Evolutionary conservation across 2,888 invertebrate genomes (phyloP).

Genomic region (Cosmia pyralina): DNA sequence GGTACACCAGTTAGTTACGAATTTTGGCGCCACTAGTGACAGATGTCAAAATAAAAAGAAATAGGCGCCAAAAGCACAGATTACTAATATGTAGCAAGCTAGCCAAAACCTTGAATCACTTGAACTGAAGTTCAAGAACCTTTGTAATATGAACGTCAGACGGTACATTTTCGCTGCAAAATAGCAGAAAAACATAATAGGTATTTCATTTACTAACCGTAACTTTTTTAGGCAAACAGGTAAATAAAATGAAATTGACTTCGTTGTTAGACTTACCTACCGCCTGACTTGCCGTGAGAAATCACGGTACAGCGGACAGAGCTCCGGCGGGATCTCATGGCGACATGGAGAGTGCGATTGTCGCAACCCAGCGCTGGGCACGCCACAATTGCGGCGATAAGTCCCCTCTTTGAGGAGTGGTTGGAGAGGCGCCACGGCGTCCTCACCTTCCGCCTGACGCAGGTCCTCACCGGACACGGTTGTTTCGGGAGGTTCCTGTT

Average conservation of each 20-base stretch:
- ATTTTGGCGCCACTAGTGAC: constrained; percentile 9
- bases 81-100: too few relatives aligned
- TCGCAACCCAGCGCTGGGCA: too few relatives aligned
- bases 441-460: too few relatives aligned
- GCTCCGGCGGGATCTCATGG: too few relatives aligned
- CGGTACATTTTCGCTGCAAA: constrained; percentile 9
- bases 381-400: too few relatives aligned
- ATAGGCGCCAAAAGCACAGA: constrained; percentile 22
- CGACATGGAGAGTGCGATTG: too few relatives aligned
- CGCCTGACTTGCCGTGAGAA: too few relatives aligned
- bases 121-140: constrained; percentile 17
- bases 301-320: too few relatives aligned
- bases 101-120: constrained; percentile 13
- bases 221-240: neutral
- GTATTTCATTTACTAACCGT: neutral
- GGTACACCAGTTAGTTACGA: constrained; percentile 1
- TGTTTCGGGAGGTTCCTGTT: too few relatives aligned
- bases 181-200: neutral
- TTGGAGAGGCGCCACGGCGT: too few relatives aligned
- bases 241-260: constrained; percentile 3
- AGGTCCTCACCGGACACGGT: too few relatives aligned
- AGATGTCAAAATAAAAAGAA: constrained; percentile 32
- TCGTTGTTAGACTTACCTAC: neutral
- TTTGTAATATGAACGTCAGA: neutral
- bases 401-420: too few relatives aligned